A percentile compares a stretch with the other conserved stretches of the same genome.
phyloP scores from a whole-genome alignment of 2,888 invertebrate genomes.

The Aethes cnicana region DNA sequence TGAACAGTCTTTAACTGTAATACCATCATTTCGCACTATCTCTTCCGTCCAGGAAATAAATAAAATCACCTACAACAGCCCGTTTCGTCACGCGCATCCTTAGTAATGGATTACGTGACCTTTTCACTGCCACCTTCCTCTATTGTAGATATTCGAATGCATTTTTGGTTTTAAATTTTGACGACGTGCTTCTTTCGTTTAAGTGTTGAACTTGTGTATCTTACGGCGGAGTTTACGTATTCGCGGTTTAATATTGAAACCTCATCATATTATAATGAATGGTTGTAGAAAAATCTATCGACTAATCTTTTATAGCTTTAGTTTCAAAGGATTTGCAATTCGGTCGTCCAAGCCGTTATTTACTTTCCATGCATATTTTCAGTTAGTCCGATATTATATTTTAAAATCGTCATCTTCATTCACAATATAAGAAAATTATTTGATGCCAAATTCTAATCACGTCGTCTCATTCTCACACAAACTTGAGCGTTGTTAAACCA shows the following conservation, averaged over 20 bases:
- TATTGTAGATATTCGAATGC: conserved; percentile 42
- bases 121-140: conserved; percentile 38
- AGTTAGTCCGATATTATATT: too few species aligned
- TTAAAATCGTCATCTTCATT: too few species aligned
- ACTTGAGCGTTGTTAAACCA: conserved; percentile 17
- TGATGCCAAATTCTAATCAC: not conserved
- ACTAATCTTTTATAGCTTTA: too few species aligned
- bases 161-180: conserved; percentile 37
- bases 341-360: too few species aligned
- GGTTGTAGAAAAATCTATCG: too few species aligned
- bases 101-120: conserved; percentile 75
- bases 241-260: too few species aligned
- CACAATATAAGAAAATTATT: too few species aligned
- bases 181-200: conserved; percentile 6
- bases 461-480: not conserved
- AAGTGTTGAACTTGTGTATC: not conserved
- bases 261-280: too few species aligned
- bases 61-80: conserved; percentile 55
- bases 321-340: too few species aligned
- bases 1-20: too few species aligned
- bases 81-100: conserved; percentile 55
- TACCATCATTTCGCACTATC: conserved; percentile 2
- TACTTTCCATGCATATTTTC: too few species aligned
- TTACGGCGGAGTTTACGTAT: not conserved
- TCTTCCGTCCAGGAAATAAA: conserved; percentile 45